Evolutionary conservation across 2,113 vertebrate species (phyloP).

Genomic region (Daubentonia madagascariensis): DNA sequence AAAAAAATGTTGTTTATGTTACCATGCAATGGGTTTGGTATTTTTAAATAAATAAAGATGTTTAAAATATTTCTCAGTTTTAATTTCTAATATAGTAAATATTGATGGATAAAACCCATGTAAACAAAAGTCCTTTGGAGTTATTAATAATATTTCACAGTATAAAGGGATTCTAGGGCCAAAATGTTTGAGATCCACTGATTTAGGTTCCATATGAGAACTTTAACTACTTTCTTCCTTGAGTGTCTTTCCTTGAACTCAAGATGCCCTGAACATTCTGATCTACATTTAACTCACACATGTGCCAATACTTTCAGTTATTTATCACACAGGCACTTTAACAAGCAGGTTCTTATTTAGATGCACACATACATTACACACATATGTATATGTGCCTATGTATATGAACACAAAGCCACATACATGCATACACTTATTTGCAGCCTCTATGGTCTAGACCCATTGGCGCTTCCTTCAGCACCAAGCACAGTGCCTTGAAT

Average conservation of each 20-base stretch:
- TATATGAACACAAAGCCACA: too few species aligned
- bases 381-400: neutral
- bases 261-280: neutral
- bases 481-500: neutral
- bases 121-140: neutral
- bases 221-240: neutral
- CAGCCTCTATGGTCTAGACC: neutral
- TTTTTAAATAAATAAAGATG: neutral
- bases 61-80: neutral
- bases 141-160: too few species aligned
- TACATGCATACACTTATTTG: neutral
- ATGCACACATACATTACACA: too few species aligned
- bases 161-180: neutral
- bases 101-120: neutral
- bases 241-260: neutral
- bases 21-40: neutral
- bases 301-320: neutral
- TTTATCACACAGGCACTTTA: neutral
- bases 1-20: neutral
- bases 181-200: neutral
- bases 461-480: neutral
- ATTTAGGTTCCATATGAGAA: neutral
- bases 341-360: neutral
- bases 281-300: neutral
- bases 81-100: neutral